Conservation (phyloP, 2,888 invertebrate genomes). For the Nomada flava region DNA sequence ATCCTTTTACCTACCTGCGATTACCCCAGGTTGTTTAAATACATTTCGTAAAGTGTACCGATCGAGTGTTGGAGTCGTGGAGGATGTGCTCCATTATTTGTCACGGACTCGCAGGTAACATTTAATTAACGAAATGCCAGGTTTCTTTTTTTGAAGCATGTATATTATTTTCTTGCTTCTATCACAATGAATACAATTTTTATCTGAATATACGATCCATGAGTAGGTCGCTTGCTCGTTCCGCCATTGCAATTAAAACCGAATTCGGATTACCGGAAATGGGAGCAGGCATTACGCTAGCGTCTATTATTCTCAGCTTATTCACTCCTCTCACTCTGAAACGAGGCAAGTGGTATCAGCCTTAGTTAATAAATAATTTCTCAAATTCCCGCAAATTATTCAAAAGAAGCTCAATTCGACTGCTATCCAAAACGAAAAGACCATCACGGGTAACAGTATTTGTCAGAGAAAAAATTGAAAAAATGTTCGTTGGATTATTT, state of each 20-base stretch:
- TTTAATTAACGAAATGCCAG: neutral
- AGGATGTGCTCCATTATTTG: no score
- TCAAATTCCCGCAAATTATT: no score
- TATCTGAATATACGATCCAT: constrained; percentile 19
- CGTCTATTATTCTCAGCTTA: constrained; percentile 91
- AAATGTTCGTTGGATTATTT: no score
- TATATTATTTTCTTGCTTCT: neutral
- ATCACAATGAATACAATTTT: neutral
- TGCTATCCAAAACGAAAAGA: no score
- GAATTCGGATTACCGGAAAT: constrained; percentile 92
- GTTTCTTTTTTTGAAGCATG: neutral
- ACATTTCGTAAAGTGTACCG: no score
- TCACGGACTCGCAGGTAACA: neutral
- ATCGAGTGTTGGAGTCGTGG: no score
- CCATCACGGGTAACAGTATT: no score
- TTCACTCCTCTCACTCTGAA: constrained; percentile 88
- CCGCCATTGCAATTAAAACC: constrained; percentile 88
- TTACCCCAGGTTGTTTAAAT: no score
- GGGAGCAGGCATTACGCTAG: constrained; percentile 92
- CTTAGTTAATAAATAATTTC: no score
- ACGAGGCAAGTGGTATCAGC: constrained; percentile 47
- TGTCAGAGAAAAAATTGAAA: no score
- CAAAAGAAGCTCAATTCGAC: no score
- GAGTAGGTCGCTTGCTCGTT: constrained; percentile 87
- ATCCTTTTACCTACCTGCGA: neutral